Base-by-base conservation (phyloP, 2,888 invertebrate genomes). In the Watsonalla binaria region DNA sequence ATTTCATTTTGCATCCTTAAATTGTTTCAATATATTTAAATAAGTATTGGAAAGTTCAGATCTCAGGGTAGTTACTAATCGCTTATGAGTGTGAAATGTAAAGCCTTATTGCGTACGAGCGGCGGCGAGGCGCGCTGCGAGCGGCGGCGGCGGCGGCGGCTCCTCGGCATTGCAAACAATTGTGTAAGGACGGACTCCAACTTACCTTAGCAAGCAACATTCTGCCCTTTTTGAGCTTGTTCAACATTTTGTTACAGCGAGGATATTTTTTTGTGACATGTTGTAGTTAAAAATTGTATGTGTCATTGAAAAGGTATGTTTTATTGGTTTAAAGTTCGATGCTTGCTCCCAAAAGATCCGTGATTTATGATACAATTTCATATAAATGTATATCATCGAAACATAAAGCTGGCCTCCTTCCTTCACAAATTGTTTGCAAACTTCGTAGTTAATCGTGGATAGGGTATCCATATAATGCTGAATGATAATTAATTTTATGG, bases 341-440 rank as follows among this genome's bases (percentile, higher is more conserved):
- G 89, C 86, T 89, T 87, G 87, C 89, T 85, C 82, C 77, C 69
- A 67, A 75, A 68, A 71, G 68, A 65, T 63, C 62, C 76, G 73
- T 80, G 75, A 78, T 68, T 75, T 80, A 78, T 77, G 76, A 78
- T 74, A 73, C 76, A 81, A 80, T 75, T 72, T 75, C 74, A 66
- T 73, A 70, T 70, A 62, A 65, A 61, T 54, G 59, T 68, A 71
- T 65, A 68, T 69, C 62, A 68, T 64, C 58, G 59, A 71, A 78
- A 84, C 78, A 81, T 75, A 81, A 88, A 85, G 93, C 93, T 94
- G 94, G 95, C 94, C 94, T 94, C 94, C 94, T 85, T 91, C 91
- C 91, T 95, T 92, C 94, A 93, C 95, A 95, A 95, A 95, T 95
- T 95, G 95, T 95, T 95, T 95, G 95, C 95, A 95, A 95, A 94